phyloP scores from a whole-genome alignment of 1,140 invertebrate species.

The Cyrtorhinus lividipennis region DNA sequence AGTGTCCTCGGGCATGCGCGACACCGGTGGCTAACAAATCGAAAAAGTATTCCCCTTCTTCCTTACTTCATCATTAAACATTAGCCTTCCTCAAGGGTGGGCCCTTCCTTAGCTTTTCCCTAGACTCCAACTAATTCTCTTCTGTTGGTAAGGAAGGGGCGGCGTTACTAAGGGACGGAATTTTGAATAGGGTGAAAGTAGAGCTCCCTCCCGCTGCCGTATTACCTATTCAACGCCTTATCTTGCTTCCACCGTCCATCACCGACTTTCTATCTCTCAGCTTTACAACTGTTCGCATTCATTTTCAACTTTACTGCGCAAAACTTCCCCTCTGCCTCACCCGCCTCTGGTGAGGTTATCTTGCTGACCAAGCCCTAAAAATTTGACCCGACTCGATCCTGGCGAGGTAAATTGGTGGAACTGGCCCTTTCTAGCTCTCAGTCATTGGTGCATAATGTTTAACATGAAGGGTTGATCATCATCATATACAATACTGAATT shows the following conservation, averaged over 20 bases:
- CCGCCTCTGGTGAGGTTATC: too few species aligned
- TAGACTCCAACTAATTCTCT: conserved; percentile 3
- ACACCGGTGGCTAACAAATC: neutral
- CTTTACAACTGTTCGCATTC: neutral
- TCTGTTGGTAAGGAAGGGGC: neutral
- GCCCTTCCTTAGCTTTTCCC: conserved; percentile 5
- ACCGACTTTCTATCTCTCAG: conserved; percentile 1
- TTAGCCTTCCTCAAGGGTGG: conserved; percentile 1
- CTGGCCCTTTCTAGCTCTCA: too few species aligned
- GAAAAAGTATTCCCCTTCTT: neutral
- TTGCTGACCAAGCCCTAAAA: too few species aligned
- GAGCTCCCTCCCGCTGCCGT: neutral
- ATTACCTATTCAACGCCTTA: conserved; percentile 18
- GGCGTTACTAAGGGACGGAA: neutral
- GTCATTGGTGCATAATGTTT: too few species aligned
- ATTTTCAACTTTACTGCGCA: neutral
- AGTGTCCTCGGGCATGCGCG: neutral
- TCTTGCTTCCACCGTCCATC: neutral
- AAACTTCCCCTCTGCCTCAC: too few species aligned
- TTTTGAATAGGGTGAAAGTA: neutral
- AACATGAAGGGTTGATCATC: too few species aligned
- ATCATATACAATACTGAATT: too few species aligned
- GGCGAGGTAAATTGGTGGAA: too few species aligned
- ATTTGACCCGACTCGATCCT: too few species aligned
- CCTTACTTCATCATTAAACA: neutral